Evolutionary conservation across 1,140 invertebrate genomes (phyloP).

Genomic region (Brachystomella parvula): DNA sequence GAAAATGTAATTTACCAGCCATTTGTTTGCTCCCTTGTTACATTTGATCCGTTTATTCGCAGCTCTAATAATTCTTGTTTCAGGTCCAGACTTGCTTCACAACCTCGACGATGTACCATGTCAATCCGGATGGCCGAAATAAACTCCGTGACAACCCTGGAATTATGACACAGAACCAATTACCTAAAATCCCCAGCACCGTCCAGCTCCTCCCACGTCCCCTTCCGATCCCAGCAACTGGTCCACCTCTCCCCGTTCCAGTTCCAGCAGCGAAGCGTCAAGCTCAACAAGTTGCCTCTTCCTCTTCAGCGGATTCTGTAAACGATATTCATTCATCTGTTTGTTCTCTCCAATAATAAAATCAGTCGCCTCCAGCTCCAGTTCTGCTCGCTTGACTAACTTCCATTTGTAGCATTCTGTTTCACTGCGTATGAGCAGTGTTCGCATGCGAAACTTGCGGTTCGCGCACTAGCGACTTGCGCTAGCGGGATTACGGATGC

Average conservation of each 20-base stretch:
- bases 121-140: constrained; percentile 34
- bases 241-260: not conserved
- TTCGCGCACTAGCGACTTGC: no score
- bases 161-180: constrained; percentile 6
- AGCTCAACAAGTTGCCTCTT: constrained; percentile 4
- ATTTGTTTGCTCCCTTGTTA: not conserved
- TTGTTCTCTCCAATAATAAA: constrained; percentile 24
- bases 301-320: not conserved
- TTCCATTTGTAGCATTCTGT: no score
- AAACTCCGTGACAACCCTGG: constrained; percentile 27
- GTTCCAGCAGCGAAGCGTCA: not conserved
- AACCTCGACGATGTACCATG: constrained; percentile 35
- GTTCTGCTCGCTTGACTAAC: not conserved
- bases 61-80: not conserved
- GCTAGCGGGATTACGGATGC: no score
- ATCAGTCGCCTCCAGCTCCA: not conserved
- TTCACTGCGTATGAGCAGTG: no score
- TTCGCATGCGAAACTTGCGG: no score
- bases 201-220: not conserved
- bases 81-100: constrained; percentile 36
- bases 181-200: not conserved
- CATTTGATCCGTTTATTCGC: not conserved
- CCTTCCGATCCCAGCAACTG: not conserved
- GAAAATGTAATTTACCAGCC: constrained; percentile 30
- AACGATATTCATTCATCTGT: constrained; percentile 23